These are phyloP conservation scores for Ornithoptera alexandrae DNA, from an alignment of 2,888 invertebrate genomes.

Conservation along the genomic window DNA sequence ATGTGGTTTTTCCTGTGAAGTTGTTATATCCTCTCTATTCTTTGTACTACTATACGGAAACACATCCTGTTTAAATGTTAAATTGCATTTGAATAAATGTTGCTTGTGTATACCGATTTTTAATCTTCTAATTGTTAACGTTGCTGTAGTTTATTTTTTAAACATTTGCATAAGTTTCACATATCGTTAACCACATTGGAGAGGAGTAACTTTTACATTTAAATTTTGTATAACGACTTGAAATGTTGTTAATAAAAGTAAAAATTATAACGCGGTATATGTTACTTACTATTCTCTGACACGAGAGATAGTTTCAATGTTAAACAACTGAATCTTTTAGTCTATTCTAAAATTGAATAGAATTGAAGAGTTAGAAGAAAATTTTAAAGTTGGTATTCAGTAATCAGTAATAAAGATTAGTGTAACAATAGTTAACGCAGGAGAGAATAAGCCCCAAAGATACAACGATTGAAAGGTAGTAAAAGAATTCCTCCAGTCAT, in stretches of 20 bases:
- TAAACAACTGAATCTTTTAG: neutral
- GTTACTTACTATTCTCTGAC: too few species aligned
- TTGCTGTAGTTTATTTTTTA: neutral
- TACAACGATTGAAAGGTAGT: too few species aligned
- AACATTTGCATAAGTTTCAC: neutral
- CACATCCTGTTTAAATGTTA: conserved; percentile 11
- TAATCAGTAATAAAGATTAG: neutral
- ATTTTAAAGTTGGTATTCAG: neutral
- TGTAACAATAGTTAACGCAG: too few species aligned
- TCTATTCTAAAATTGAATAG: neutral
- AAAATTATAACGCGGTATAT: too few species aligned
- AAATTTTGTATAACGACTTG: neutral
- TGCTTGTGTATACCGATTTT: neutral
- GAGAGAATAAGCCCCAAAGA: too few species aligned
- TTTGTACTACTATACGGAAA: conserved; percentile 5
- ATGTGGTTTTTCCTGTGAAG: conserved; percentile 11
- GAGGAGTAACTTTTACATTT: neutral
- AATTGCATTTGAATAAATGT: neutral
- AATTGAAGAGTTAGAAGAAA: neutral
- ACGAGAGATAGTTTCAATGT: too few species aligned
- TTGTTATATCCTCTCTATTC: conserved; percentile 13
- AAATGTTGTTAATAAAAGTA: neutral
- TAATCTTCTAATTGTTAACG: neutral
- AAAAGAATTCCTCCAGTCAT: too few species aligned
- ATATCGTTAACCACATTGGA: neutral